Evolutionary conservation across 1,140 invertebrate species (phyloP).

Genomic region (Ips typographus): DNA sequence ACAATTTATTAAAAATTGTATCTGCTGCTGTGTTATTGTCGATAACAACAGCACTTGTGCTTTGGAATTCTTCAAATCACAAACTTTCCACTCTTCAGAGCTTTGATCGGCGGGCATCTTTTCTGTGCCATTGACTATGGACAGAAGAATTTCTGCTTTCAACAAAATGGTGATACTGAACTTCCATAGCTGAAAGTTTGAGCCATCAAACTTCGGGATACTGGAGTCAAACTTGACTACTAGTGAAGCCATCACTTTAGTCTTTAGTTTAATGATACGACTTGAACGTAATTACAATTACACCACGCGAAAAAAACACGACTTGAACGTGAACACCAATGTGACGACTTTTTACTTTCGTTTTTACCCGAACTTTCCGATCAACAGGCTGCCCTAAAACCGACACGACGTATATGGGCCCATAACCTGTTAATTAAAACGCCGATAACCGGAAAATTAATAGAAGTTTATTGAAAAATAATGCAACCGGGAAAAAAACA

Average conservation of each 20-base stretch:
- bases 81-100: slow-evolving; percentile 19
- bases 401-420: too few species aligned
- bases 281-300: slow-evolving; percentile 15
- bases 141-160: slow-evolving; percentile 19
- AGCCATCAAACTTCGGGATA: slow-evolving; percentile 26
- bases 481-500: too few species aligned
- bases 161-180: slow-evolving; percentile 32
- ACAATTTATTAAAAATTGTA: slow-evolving; percentile 47
- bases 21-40: slow-evolving; percentile 40
- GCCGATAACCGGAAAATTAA: too few species aligned
- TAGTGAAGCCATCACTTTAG: slow-evolving; percentile 7
- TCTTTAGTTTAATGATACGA: slow-evolving; percentile 15
- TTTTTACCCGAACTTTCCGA: too few species aligned
- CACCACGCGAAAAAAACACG: background rate
- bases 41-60: slow-evolving; percentile 43
- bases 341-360: too few species aligned
- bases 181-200: slow-evolving; percentile 33
- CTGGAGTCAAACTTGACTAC: slow-evolving; percentile 10
- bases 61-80: slow-evolving; percentile 33
- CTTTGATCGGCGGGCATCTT: slow-evolving; percentile 5
- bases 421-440: too few species aligned
- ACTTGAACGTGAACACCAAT: too few species aligned
- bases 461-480: too few species aligned
- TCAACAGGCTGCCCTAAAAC: too few species aligned
- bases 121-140: slow-evolving; percentile 21